Conservation (phyloP, 2,888 invertebrate genomes). For the Drosophila acutilabella region DNA sequence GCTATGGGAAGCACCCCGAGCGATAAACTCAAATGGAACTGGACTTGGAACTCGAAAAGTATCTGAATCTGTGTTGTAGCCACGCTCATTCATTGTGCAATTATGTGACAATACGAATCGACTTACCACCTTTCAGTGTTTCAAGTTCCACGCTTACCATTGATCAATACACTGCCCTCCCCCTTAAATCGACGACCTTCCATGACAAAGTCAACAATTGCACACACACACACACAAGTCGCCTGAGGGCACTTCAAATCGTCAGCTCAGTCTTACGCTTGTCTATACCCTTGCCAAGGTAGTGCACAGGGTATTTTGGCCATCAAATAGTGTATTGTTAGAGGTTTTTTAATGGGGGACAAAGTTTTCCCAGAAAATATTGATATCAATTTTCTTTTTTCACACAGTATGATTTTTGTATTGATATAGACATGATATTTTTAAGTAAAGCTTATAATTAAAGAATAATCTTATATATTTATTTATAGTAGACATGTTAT, state of each 20-base stretch:
- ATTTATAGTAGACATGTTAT: too few species aligned
- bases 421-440: too few species aligned
- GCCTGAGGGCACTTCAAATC: slow-evolving; percentile 51
- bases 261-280: slow-evolving; percentile 4
- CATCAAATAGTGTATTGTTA: neutral
- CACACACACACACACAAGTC: slow-evolving; percentile 23
- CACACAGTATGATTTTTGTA: too few species aligned
- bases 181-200: neutral
- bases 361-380: too few species aligned
- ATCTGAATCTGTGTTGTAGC: slow-evolving; percentile 9
- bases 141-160: slow-evolving; percentile 13
- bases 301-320: slow-evolving; percentile 7
- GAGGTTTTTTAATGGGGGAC: neutral
- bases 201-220: slow-evolving; percentile 50
- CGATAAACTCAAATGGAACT: slow-evolving; percentile 29
- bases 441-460: too few species aligned
- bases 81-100: slow-evolving; percentile 66
- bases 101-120: slow-evolving; percentile 62
- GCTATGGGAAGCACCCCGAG: slow-evolving; percentile 76
- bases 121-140: slow-evolving; percentile 16
- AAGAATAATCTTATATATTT: too few species aligned
- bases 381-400: too few species aligned
- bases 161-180: slow-evolving; percentile 8
- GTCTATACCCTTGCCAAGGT: neutral
- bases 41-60: slow-evolving; percentile 26